Evolutionary conservation across 2,113 vertebrate genomes (phyloP).

Genomic region (Penelope pileata): DNA sequence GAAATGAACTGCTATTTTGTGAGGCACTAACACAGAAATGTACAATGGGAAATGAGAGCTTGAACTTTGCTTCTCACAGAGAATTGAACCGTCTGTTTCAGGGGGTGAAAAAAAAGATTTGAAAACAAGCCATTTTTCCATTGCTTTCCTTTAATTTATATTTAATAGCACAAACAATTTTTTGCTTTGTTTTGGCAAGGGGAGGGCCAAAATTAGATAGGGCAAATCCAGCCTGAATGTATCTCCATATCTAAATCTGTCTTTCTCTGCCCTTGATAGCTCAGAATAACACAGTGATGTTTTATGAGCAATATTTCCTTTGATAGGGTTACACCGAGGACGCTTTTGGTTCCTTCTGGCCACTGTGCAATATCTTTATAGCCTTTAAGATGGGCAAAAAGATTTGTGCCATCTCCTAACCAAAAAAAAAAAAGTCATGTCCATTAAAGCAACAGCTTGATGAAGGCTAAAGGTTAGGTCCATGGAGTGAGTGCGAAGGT

Average conservation of each 20-base stretch:
- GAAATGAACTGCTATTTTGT: conserved; percentile 73
- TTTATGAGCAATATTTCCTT: conserved; percentile 13
- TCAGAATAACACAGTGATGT: background rate
- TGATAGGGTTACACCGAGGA: background rate
- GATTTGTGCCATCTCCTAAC: background rate
- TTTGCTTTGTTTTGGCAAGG: conserved; percentile 29
- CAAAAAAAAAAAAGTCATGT: background rate
- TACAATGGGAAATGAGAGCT: conserved; percentile 67
- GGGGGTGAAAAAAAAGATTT: background rate
- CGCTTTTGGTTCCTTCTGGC: background rate
- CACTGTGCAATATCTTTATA: background rate
- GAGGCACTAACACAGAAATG: conserved; percentile 66
- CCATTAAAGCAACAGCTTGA: conserved; percentile 74
- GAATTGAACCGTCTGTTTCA: conserved; percentile 42
- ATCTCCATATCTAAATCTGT: background rate
- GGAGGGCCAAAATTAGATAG: background rate
- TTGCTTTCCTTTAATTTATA: conserved; percentile 51
- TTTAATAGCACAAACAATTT: background rate
- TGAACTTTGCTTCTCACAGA: conserved; percentile 64
- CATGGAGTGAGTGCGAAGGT: conserved; percentile 28
- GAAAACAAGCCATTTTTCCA: conserved; percentile 57
- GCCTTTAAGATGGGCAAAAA: background rate
- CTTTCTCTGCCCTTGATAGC: background rate
- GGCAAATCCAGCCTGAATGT: background rate
- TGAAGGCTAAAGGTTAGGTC: conserved; percentile 78